phyloP scores from a whole-genome alignment of 2,888 invertebrate species.

The Apodemia duryi region DNA sequence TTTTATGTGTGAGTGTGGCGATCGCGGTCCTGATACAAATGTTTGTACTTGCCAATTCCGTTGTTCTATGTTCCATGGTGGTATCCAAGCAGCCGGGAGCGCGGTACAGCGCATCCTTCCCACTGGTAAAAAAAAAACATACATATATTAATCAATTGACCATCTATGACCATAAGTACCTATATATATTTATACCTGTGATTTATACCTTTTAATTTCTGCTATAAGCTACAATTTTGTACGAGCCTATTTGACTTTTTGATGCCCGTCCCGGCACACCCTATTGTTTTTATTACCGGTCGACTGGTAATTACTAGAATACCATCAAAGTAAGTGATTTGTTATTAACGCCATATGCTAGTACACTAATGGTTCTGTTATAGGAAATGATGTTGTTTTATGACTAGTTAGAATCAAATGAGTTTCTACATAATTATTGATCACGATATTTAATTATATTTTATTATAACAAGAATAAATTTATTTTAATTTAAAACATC shows the following conservation, averaged over 20 bases:
- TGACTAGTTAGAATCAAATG: slow-evolving; percentile 1
- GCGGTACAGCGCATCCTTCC: too few species aligned
- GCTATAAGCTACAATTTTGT: neutral
- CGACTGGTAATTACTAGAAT: slow-evolving; percentile 55
- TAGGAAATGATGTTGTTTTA: neutral
- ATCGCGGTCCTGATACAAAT: too few species aligned
- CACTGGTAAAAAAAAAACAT: too few species aligned
- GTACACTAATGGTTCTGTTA: neutral
- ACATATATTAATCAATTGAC: too few species aligned
- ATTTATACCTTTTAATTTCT: too few species aligned
- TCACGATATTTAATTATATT: slow-evolving; percentile 1
- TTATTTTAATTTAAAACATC: neutral
- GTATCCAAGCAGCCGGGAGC: too few species aligned
- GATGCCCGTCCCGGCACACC: slow-evolving; percentile 37
- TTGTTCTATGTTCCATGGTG: too few species aligned
- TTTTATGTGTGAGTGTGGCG: too few species aligned
- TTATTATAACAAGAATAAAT: slow-evolving; percentile 7
- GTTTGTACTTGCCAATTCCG: too few species aligned
- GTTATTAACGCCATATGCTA: slow-evolving; percentile 20
- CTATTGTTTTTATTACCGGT: slow-evolving; percentile 60
- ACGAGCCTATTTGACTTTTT: neutral
- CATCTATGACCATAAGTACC: too few species aligned
- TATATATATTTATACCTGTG: too few species aligned
- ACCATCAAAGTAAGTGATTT: slow-evolving; percentile 61
- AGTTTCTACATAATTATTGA: neutral